These are phyloP conservation scores for Idaea dimidiata DNA, from an alignment of 2,888 invertebrate genomes.

Conservation along the genomic window DNA sequence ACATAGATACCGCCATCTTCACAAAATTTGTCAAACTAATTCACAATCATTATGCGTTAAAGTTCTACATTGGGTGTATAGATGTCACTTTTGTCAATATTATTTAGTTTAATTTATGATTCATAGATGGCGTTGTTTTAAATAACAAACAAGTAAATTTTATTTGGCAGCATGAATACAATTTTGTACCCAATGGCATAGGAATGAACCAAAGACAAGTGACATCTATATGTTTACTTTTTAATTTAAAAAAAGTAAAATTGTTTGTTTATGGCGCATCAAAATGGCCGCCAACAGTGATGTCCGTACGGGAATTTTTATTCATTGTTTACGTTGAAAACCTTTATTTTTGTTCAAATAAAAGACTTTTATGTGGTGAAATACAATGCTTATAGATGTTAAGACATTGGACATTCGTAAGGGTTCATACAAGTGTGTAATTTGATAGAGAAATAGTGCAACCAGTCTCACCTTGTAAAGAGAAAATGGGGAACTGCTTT, in stretches of 20 bases:
- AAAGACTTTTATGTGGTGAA: slow-evolving; percentile 66
- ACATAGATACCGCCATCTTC: not conserved
- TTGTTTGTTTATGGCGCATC: slow-evolving; percentile 66
- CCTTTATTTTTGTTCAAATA: slow-evolving; percentile 55
- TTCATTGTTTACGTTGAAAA: slow-evolving; percentile 79
- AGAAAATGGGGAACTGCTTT: slow-evolving; percentile 93
- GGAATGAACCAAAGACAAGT: not conserved
- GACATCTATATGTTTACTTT: not conserved
- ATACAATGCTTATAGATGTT: slow-evolving; percentile 74
- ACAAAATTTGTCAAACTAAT: not conserved
- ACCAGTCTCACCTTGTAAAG: slow-evolving; percentile 79
- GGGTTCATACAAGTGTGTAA: slow-evolving; percentile 70
- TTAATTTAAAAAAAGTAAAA: not conserved
- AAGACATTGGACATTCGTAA: slow-evolving; percentile 65
- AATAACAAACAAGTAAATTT: too few species aligned
- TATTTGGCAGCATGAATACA: too few species aligned
- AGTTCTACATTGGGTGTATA: not conserved
- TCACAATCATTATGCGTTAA: not conserved
- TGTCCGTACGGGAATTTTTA: slow-evolving; percentile 71
- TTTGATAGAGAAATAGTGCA: slow-evolving; percentile 73
- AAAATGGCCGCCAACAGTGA: slow-evolving; percentile 77
- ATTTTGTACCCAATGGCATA: too few species aligned
- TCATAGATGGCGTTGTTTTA: not conserved
- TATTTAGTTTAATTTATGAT: not conserved
- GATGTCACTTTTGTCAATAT: not conserved